Evolutionary conservation across 2,888 invertebrate species (phyloP).

Genomic region (Lymantria dispar): DNA sequence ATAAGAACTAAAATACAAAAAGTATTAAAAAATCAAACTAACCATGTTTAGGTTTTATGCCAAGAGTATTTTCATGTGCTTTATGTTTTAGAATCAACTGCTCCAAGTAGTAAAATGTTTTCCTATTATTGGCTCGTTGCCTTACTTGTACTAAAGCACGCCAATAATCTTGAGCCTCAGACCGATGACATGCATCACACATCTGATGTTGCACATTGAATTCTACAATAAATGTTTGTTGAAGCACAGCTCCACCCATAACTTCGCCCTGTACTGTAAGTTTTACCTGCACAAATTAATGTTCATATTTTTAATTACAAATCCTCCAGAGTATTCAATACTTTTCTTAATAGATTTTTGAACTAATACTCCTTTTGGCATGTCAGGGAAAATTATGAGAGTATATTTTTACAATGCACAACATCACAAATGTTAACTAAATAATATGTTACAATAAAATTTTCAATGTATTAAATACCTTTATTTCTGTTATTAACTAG

Average conservation of each 20-base stretch:
- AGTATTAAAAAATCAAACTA: conserved; percentile 18
- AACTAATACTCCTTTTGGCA: too few species aligned
- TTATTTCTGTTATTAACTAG: too few species aligned
- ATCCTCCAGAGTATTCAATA: too few species aligned
- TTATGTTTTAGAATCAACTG: conserved; percentile 98
- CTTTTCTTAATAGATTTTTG: too few species aligned
- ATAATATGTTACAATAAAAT: too few species aligned
- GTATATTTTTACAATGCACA: too few species aligned
- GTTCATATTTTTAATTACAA: neutral
- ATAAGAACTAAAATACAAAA: too few species aligned
- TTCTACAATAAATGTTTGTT: conserved; percentile 98
- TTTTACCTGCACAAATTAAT: conserved; percentile 83
- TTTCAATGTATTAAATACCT: too few species aligned
- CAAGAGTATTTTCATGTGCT: conserved; percentile 93
- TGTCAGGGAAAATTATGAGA: too few species aligned
- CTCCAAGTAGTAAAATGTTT: conserved; percentile 98
- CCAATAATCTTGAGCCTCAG: conserved; percentile 99
- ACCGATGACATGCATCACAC: conserved; percentile 98
- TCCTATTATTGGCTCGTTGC: conserved; percentile 95
- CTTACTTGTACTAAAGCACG: conserved; percentile 94
- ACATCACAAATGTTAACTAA: too few species aligned
- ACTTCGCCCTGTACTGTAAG: conserved; percentile 98
- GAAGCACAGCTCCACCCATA: conserved; percentile 92
- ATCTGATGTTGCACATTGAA: conserved; percentile 95
- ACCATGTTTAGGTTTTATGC: conserved; percentile 94